Base-by-base conservation (phyloP, 2,113 vertebrate genomes). In the Ellobius talpinus region DNA sequence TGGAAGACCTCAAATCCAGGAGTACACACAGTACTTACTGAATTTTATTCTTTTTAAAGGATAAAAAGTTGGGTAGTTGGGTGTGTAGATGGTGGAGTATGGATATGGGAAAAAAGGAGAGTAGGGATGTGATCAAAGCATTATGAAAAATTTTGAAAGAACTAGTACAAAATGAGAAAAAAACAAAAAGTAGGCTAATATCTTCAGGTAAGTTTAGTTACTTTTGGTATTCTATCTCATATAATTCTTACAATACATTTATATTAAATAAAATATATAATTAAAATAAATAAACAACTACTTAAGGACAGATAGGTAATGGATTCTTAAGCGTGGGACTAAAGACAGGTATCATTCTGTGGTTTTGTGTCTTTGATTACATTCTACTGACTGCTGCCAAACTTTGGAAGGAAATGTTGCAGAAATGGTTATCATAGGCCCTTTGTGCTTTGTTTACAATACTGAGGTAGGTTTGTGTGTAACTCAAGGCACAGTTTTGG, bases 281-380 rank as follows among this genome's bases (percentile, higher is more conserved):
- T 89, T 42, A 81, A 63, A 33, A 45, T 24, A 89, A 31, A 39
- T 16, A 24, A 33, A n/a, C 24, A 73, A 39, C 31, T 47, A 10
- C 4, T 0, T 36, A 10, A 65, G 7, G 24, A 10, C 0, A 50
- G 4, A 4, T 1, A 33, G 82, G 11, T n/a, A 45, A 26, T 78
- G 19, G 88, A 33, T 33, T 11, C 8, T 73, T 23, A 52, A 55
- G 47, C 7, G 39, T 2, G 26, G 14, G 24, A 14, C 66, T 39
- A 73, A 50, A 66, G 16, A 11, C 4, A 47, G 19, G 13, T 2
- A 5, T 45, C 8, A 6, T 33, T 45, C 9, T 39, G 24, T 1
- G 45, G 12, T 63, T 26, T 0, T 36, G 50, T 0, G 45, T 3
- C 26, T 29, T 50, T 58, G 19, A 21, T 61, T 52, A 39, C 8